Conservation (phyloP, 1,140 invertebrate genomes). For the Vollenhovia emeryi region DNA sequence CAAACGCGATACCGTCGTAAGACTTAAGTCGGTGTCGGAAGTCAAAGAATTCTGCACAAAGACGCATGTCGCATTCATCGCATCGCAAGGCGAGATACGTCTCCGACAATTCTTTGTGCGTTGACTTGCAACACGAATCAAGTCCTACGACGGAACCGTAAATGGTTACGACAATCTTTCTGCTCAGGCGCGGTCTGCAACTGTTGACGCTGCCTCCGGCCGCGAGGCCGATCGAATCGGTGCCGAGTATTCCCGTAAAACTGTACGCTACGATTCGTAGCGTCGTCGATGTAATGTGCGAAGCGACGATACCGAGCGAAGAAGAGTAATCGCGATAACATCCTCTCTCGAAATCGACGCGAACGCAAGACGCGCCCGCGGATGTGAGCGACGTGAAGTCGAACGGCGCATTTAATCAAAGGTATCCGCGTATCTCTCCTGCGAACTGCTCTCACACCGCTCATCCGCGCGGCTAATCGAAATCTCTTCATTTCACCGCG, state of each 20-base stretch:
- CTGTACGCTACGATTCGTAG: not conserved
- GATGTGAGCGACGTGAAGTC: not conserved
- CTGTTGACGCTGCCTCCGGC: not conserved
- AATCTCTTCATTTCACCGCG: not conserved
- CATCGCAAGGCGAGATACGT: too few relatives aligned
- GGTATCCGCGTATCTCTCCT: too few relatives aligned
- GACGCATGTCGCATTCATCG: too few relatives aligned
- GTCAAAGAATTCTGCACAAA: too few relatives aligned
- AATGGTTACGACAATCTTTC: too few relatives aligned
- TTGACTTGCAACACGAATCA: too few relatives aligned
- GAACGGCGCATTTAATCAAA: conserved; percentile 41
- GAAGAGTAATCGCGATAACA: not conserved
- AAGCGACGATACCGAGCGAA: not conserved
- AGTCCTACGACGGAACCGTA: too few relatives aligned
- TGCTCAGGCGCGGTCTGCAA: not conserved
- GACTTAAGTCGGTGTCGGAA: too few relatives aligned
- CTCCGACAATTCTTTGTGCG: too few relatives aligned
- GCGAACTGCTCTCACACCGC: not conserved
- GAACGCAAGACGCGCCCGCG: not conserved
- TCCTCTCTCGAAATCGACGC: not conserved
- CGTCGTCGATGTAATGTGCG: not conserved
- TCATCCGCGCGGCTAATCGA: not conserved
- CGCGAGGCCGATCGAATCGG: not conserved
- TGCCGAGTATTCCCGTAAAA: not conserved
- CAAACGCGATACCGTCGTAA: too few relatives aligned